Evolutionary conservation across 2,888 invertebrate genomes (phyloP), one percentile per base, ranked within the genome.

Genomic region (Eugnorisma glareosa): DNA sequence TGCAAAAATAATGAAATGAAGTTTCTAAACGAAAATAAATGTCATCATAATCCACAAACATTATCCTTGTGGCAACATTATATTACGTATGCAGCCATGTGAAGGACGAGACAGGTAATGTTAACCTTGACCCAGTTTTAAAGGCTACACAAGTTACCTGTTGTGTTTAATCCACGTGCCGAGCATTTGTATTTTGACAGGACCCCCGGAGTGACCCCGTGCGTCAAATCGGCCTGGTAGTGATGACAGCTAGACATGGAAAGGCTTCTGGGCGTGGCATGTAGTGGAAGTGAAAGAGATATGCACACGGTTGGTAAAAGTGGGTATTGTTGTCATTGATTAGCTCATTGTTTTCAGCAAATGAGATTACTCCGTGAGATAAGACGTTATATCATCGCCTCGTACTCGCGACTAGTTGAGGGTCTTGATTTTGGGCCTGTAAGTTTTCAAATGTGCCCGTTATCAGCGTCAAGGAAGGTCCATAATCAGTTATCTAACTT

Each of bases 21-120:
- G 45, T 59, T 70, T n/a, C 31, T 54, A 61, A 83, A 69, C 45
- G 63, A 79, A 67, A 78, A 57, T 57, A 67, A 84, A 70, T 11
- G 15, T 48, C 54, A 57, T 48, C 54, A 57, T 59, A 71, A 67
- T 28, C 54, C 15, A 81, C 37, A 43, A 67, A 48, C 72, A 70
- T 82, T 85, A 75, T 75, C 84, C 73, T 84, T 72, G 85, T 51
- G 67, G 54, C 57, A 40, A 67, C 57, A 45, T 45, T 48, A 51
- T 51, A 24, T 48, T 67, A 73, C 31, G 35, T 59, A n/a, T 67
- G 54, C 37, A 82, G 31, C 24, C 66, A 67, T 43, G 18, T 64
- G 85, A 72, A 81, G 85, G 81, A 80, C 85, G 54, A 61, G 18
- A 6, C 6, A 61, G 59, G 28, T 35, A 40, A 51, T 35, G 59